phyloP scores from a whole-genome alignment of 2,888 invertebrate species.

The Amiota mariae region DNA sequence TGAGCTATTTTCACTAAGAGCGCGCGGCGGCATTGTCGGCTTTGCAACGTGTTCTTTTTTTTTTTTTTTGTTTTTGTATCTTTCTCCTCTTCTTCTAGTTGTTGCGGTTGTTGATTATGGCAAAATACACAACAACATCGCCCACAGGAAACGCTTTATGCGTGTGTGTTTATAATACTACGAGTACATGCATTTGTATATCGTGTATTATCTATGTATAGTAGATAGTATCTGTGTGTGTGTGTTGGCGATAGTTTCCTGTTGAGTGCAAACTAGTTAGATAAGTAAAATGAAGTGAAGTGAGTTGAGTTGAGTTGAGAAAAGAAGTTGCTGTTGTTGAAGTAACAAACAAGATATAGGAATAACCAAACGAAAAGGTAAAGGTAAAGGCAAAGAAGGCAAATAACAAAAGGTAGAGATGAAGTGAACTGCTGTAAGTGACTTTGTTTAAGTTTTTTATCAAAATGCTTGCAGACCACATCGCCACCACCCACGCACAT shows the following conservation, averaged over 20 bases:
- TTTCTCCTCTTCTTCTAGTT: not conserved
- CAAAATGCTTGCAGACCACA: not conserved
- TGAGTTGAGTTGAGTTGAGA: too few relatives aligned
- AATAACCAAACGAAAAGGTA: not conserved
- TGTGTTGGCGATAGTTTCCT: conserved; percentile 65
- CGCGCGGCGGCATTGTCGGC: not conserved
- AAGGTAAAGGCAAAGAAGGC: not conserved
- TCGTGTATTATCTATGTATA: too few relatives aligned
- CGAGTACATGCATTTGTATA: too few relatives aligned
- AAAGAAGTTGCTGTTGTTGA: too few relatives aligned
- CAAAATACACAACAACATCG: conserved; percentile 38
- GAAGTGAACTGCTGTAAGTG: not conserved
- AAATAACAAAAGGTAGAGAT: not conserved
- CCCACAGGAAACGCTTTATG: conserved; percentile 66
- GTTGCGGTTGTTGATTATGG: conserved; percentile 6
- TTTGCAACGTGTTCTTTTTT: conserved; percentile 9
- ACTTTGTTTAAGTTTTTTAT: not conserved
- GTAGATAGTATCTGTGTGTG: conserved; percentile 5
- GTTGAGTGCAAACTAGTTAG: conserved; percentile 63
- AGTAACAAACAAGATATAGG: conserved; percentile 29
- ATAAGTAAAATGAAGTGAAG: too few relatives aligned
- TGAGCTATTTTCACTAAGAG: conserved; percentile 14
- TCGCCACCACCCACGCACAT: not conserved
- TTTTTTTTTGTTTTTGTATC: not conserved
- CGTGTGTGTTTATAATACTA: too few relatives aligned